Evolutionary conservation across 2,888 invertebrate genomes (phyloP), one percentile per base, ranked within the genome.

Genomic region (Pachydiplax longipennis): DNA sequence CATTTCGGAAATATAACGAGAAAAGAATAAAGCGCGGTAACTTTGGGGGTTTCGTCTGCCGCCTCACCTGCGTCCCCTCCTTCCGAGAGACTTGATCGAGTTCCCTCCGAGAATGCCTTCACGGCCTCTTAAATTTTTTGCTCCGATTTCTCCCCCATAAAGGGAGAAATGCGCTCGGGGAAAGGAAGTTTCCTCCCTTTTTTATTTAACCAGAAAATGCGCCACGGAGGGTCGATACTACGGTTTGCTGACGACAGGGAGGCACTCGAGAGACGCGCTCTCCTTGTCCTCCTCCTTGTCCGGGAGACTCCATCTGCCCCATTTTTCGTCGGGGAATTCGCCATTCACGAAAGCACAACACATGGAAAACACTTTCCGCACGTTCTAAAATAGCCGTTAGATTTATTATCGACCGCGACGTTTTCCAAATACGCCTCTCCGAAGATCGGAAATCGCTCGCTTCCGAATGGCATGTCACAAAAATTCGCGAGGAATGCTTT

Each of bases 161-260:
- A 65, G 22, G 65, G 13, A 48, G 53, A 18, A 53, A 53, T 53
- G 53, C 53, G 53, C 53, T 53, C 53, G 15, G 53, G 53, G 53
- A 53, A 18, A 18, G 44, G 44, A 44, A 44, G 10, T 44, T 44
- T 44, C 44, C 18, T 53, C 53, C 18, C 53, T 18, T 53, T 53
- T 53, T 53, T 53, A 53, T 53, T 53, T 73, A 25, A 31, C 73
- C 31, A 73, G 31, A 73, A 61, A 87, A 37, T 35, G 87, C 87
- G 87, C 58, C 58, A 25, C 87, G 61, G 61, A 35, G 61, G 61
- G 87, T 87, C 61, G 61, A 87, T 87, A 87, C 87, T 61, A 37
- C 61, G 61, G 37, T 87, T 87, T 87, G 87, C 87, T 87, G 87
- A 87, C 87, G 87, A 87, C 37, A 87, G 58, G 53, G 65, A 83